Base-by-base conservation (phyloP, 2,888 invertebrate species). In the Leptinotarsa tumamoca region DNA sequence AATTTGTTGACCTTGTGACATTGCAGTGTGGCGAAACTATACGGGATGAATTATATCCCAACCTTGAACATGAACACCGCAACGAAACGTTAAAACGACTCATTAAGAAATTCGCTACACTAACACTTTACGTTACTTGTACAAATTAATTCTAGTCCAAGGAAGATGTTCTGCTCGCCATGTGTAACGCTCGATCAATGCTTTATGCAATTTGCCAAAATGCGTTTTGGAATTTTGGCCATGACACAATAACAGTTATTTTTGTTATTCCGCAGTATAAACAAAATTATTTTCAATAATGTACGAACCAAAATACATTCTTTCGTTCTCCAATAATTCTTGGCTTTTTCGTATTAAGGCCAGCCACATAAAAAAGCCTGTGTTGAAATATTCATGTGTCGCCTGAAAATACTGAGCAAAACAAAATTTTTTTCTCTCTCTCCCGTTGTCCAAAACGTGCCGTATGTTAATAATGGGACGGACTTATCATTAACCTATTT, bases 171-270 rank as follows among this genome's bases (percentile, higher is more conserved):
- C 68, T 68, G 68, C 68, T 61, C 63, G 21, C 66, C 61, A 68
- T 58, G 23, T 73, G 73, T 73, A 68, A 50, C 61, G n/a, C 67
- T 73, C 17, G 43, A 73, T 73, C 73, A 73, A 27, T 67, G 73
- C 58, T 73, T 51, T 27, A 68, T 61, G 33, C 67, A 61, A 73
- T 73, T 73, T 73, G 73, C 52, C 68, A 73, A 68, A 73, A 54
- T 68, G 68, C 61, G 18, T 68, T 27, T 68, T 23, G 67, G 63
- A 33, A 67, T 50, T 58, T n/a, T 61, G 73, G 61, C 73, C 73
- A n/a, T 73, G 73, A 73, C 73, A 73, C 73, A 68, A 68, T 73
- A 73, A 73, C 51, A 51, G 23, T 49, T 73, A 67, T 58, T 67
- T 49, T 23, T 58, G 63, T 33, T 63, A 63, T 63, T 43, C 63